Evolutionary conservation across 2,888 invertebrate genomes (phyloP), one percentile per base, ranked within the genome.

Genomic region (Erebia epiphron): DNA sequence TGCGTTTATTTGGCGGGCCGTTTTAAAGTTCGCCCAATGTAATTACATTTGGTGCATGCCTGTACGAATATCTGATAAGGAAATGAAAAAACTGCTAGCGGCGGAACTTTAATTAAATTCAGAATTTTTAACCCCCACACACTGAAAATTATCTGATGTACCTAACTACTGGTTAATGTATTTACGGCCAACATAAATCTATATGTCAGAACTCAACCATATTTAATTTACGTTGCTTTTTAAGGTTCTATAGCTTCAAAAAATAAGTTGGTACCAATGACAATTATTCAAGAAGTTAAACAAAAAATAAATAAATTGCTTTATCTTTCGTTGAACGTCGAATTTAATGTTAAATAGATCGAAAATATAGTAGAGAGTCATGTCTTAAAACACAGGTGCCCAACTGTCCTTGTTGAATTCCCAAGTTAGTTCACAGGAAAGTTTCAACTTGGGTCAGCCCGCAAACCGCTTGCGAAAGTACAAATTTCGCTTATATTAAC

Each of bases 401-500:
- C 50, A 70, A 74, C 70, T 79, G 75, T 76, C 67, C 76, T 78
- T 79, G 78, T 69, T 72, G 52, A 69, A 80, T 79, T 75, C 72
- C 69, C 76, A 78, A 85, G 83, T 85, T 84, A 82, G 85, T 83
- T 83, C 78, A 76, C 77, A 75, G 74, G 76, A 78, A 82, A 83
- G 83, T 82, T 80, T 76, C 79, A 87, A 90, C 83, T 79, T 76
- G 78, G 82, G 78, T 79, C 79, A 79, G 71, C 79, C 86, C 82
- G 80, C 86, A 85, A 86, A 88, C 88, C 86, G 84, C 84, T 80
- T 76, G 83, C 89, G 85, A 83, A 87, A 86, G 85, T 86, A 91
- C 90, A 88, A 91, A 90, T 91, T 91, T 89, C 84, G 89, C 88
- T 91, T 91, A 89, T 90, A 91, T 92, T 91, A 92, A 91, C 90